A percentile compares a stretch with the other conserved stretches of the same genome.
phyloP scores from a whole-genome alignment of 2,888 invertebrate species.

The Leptothorax acervorum region DNA sequence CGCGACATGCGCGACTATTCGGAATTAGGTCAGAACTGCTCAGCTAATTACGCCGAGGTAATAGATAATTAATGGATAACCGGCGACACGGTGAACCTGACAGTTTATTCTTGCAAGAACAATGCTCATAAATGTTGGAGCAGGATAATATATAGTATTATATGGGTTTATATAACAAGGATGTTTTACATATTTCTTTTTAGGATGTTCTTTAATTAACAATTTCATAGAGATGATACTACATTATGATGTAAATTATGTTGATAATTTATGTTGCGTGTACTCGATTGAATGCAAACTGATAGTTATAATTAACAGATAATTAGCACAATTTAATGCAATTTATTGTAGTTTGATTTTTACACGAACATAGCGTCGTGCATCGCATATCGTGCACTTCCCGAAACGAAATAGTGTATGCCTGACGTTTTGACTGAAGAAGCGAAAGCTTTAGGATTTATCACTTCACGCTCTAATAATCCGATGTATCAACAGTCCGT shows the following conservation, averaged over 20 bases:
- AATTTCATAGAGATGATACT: background rate
- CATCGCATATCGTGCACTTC: background rate
- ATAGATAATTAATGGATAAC: constrained; percentile 54
- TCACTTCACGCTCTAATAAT: constrained; percentile 75
- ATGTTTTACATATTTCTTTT: background rate
- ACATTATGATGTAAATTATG: background rate
- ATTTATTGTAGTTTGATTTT: background rate
- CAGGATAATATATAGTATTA: constrained; percentile 29
- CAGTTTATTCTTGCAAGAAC: constrained; percentile 50
- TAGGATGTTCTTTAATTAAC: constrained; percentile 15
- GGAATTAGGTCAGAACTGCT: constrained; percentile 47
- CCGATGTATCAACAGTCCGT: constrained; percentile 52
- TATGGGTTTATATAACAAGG: background rate
- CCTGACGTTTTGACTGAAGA: constrained; percentile 52
- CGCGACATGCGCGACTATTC: constrained; percentile 13
- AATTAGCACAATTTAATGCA: background rate
- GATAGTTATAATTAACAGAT: background rate
- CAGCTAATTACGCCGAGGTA: constrained; percentile 42
- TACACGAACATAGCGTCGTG: background rate
- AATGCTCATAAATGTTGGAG: constrained; percentile 45
- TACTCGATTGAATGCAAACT: background rate
- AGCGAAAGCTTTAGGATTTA: constrained; percentile 70
- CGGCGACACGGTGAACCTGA: constrained; percentile 42
- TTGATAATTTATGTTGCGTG: background rate
- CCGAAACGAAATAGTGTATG: constrained; percentile 11